A percentile compares a stretch with the other conserved stretches of the same genome.
These are phyloP conservation scores for Fratercula arctica DNA, from an alignment of 2,797 vertebrate genomes.

Conservation along the genomic window DNA sequence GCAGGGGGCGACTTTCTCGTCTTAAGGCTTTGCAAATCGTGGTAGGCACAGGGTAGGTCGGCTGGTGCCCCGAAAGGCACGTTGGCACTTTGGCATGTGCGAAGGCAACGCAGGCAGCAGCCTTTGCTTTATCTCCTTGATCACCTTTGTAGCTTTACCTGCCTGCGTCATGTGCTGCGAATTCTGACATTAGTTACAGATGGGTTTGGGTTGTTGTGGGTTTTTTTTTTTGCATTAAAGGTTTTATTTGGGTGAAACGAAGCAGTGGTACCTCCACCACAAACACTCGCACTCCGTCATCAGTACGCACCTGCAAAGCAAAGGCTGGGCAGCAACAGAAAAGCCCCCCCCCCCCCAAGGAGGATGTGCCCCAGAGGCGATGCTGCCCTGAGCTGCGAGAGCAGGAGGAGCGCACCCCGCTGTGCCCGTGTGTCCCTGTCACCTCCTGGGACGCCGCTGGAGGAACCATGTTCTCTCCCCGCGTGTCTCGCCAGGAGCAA, in stretches of 20 bases:
- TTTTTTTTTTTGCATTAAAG: background rate
- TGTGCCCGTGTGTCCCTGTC: background rate
- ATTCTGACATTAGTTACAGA: background rate
- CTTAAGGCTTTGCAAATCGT: background rate
- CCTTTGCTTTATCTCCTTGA: conserved; percentile 1
- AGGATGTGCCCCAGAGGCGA: background rate
- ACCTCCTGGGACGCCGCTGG: background rate
- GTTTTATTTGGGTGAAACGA: background rate
- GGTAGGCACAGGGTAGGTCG: background rate
- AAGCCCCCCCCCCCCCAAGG: background rate
- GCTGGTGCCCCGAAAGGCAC: background rate
- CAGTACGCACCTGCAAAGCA: background rate
- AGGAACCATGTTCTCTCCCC: background rate
- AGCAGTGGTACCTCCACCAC: background rate
- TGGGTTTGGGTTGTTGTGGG: background rate
- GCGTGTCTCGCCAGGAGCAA: background rate
- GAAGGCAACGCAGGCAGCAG: background rate
- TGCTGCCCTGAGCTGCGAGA: background rate
- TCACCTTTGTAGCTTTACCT: background rate
- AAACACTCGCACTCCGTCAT: accelerated
- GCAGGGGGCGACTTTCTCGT: background rate
- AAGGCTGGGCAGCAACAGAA: background rate
- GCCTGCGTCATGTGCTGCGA: background rate
- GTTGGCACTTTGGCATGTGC: background rate
- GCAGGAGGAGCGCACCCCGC: background rate